Conservation (phyloP, 2,797 vertebrate species). For the Brachyrhaphis roseni region DNA sequence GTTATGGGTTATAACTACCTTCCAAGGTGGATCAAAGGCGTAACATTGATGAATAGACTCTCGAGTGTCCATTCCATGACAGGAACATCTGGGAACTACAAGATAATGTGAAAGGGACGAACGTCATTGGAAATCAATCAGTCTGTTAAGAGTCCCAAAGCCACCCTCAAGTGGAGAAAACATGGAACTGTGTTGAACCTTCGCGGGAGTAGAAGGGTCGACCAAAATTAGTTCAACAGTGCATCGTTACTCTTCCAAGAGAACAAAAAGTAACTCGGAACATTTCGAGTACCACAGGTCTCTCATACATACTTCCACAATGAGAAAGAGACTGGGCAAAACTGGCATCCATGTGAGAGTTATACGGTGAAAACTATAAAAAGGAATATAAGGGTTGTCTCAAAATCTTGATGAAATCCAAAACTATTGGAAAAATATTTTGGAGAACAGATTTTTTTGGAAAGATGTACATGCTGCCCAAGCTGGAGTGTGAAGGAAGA, state of each 20-base stretch:
- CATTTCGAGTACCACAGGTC: neutral
- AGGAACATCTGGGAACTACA: neutral
- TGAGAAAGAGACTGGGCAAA: neutral
- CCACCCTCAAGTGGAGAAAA: neutral
- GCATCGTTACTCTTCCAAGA: neutral
- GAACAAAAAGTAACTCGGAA: neutral
- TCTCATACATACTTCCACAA: neutral
- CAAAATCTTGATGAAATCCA: neutral
- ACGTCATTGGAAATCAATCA: neutral
- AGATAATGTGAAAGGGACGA: neutral
- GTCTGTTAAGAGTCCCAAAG: neutral
- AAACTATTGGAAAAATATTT: neutral
- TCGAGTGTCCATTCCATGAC: neutral
- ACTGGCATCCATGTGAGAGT: neutral
- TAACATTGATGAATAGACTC: neutral
- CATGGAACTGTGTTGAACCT: neutral
- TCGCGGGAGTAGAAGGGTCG: neutral
- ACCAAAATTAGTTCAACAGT: neutral
- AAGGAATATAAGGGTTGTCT: neutral
- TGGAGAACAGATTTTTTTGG: neutral
- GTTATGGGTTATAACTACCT: neutral
- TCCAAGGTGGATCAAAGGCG: neutral
- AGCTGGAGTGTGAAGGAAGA: too few relatives aligned
- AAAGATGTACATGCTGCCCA: too few relatives aligned
- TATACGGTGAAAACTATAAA: neutral